phyloP scores from a whole-genome alignment of 2,888 invertebrate genomes.

The Mesochorus sp. region DNA sequence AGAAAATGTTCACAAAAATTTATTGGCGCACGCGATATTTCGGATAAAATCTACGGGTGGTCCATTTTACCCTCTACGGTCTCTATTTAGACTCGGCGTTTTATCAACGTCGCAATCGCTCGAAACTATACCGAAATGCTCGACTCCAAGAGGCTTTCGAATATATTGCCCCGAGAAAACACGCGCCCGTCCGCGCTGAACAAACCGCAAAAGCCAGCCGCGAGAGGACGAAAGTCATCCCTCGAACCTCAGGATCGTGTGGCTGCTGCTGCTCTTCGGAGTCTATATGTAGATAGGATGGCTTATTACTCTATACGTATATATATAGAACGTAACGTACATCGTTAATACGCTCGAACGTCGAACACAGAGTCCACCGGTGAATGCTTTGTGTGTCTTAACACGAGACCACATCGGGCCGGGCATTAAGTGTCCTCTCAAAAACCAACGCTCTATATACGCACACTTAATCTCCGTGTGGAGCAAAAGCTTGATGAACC shows the following conservation, averaged over 20 bases:
- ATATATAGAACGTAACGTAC: slow-evolving; percentile 24
- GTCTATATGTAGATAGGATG: slow-evolving; percentile 39
- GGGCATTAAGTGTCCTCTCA: slow-evolving; percentile 74
- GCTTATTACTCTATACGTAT: slow-evolving; percentile 30
- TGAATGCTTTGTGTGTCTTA: slow-evolving; percentile 78
- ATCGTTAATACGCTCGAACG: slow-evolving; percentile 64
- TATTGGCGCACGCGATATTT: neutral
- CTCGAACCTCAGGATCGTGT: slow-evolving; percentile 54
- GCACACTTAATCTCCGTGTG: slow-evolving; percentile 60
- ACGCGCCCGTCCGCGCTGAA: slow-evolving; percentile 62
- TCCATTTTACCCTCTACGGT: neutral
- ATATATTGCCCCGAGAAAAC: slow-evolving; percentile 59
- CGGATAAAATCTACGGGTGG: neutral
- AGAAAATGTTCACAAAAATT: no score
- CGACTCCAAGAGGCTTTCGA: slow-evolving; percentile 60
- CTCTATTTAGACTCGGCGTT: slow-evolving; percentile 13
- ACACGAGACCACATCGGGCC: slow-evolving; percentile 72
- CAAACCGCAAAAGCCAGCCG: slow-evolving; percentile 72
- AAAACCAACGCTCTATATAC: slow-evolving; percentile 70
- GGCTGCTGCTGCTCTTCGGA: slow-evolving; percentile 60
- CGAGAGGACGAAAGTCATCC: slow-evolving; percentile 67
- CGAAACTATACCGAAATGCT: slow-evolving; percentile 11
- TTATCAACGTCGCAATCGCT: slow-evolving; percentile 10
- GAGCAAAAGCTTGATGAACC: slow-evolving; percentile 51
- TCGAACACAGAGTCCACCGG: slow-evolving; percentile 54